phyloP scores from a whole-genome alignment of 2,113 vertebrate genomes.

The Apodemus speciosus region DNA sequence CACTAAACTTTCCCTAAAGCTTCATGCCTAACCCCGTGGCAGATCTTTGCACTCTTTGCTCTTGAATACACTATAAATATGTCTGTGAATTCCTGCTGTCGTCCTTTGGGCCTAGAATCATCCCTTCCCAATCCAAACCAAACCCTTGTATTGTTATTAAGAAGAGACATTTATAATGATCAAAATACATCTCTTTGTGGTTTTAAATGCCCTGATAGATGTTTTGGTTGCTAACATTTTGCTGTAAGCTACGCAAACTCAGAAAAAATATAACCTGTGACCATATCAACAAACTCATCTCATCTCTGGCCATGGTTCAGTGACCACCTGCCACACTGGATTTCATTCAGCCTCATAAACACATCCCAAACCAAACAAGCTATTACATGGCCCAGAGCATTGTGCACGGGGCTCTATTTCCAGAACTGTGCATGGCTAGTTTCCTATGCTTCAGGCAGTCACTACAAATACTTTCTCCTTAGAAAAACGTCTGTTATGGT shows the following conservation, averaged over 20 bases:
- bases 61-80: conserved; percentile 9
- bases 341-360: background rate
- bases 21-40: background rate
- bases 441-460: background rate
- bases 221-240: background rate
- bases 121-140: background rate
- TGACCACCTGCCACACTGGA: background rate
- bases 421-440: background rate
- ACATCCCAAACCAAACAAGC: background rate
- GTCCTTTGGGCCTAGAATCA: background rate
- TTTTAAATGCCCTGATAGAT: background rate
- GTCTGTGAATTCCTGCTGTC: background rate
- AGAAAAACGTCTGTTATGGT: background rate
- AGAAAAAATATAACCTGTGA: conserved; percentile 3
- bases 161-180: background rate
- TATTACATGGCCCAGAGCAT: background rate
- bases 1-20: background rate
- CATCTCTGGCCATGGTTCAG: background rate
- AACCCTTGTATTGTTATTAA: background rate
- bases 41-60: background rate
- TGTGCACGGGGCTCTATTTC: background rate
- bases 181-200: background rate
- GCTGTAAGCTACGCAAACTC: background rate
- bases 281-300: background rate
- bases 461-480: background rate